These are phyloP conservation scores for Drepana arcuata DNA, from an alignment of 1,140 invertebrate species.

Conservation along the genomic window DNA sequence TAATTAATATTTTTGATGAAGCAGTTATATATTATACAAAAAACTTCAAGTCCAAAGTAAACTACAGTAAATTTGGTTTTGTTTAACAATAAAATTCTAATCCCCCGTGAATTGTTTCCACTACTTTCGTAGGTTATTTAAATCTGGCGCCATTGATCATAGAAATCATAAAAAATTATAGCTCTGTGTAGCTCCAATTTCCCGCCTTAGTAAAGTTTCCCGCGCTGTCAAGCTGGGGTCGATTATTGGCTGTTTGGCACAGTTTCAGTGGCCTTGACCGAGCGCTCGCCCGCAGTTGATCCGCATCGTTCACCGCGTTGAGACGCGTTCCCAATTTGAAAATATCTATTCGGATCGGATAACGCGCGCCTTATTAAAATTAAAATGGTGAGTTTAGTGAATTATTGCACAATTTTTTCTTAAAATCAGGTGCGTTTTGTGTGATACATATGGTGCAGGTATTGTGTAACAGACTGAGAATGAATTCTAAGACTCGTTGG, in stretches of 20 bases:
- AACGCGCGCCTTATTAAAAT: conserved; percentile 33
- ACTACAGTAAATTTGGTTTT: too few species aligned
- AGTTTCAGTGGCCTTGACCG: conserved; percentile 59
- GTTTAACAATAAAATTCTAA: too few species aligned
- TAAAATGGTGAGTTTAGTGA: conserved; percentile 37
- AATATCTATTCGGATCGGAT: too few species aligned
- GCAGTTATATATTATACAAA: too few species aligned
- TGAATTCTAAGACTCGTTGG: too few species aligned
- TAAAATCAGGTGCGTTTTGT: too few species aligned
- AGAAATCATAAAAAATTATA: neutral
- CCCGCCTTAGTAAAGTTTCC: conserved; percentile 42
- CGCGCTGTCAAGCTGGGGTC: conserved; percentile 44
- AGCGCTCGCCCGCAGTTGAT: conserved; percentile 40
- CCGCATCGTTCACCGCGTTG: conserved; percentile 27
- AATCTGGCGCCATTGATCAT: neutral
- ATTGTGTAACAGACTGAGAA: neutral
- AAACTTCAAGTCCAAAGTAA: too few species aligned
- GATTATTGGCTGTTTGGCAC: conserved; percentile 43
- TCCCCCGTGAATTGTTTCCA: too few species aligned
- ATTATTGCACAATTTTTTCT: too few species aligned
- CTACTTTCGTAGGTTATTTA: neutral
- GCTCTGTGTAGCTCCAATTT: too few species aligned
- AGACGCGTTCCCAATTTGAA: conserved; percentile 15
- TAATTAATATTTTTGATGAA: too few species aligned
- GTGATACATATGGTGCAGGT: too few species aligned